A percentile compares a stretch with the other conserved stretches of the same genome.
Conservation (phyloP, 2,888 invertebrate genomes). For the Aspidiotus rigidus region DNA sequence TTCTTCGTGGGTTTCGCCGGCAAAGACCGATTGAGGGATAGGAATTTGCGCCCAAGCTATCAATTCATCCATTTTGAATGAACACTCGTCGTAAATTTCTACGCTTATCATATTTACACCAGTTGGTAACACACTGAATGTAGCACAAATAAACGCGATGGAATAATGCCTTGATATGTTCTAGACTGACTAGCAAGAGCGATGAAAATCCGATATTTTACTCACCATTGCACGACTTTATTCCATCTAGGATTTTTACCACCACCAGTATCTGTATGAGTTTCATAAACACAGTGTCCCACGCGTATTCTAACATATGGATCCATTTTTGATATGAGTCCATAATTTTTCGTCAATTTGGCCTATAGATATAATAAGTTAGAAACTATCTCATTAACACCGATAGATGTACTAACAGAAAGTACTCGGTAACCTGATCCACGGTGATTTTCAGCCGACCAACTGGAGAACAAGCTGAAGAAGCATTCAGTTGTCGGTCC, state of each 20-base stretch:
- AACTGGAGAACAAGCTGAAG: constrained; percentile 47
- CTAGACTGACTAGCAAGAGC: too few relatives aligned
- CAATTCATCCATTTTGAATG: constrained; percentile 90
- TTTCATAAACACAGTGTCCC: constrained; percentile 91
- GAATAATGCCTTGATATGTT: constrained; percentile 8
- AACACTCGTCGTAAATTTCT: constrained; percentile 94
- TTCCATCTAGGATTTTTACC: constrained; percentile 94
- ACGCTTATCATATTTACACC: constrained; percentile 81
- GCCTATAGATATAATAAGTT: constrained; percentile 49
- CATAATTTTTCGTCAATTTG: constrained; percentile 83
- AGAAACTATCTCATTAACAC: not conserved
- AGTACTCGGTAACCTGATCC: constrained; percentile 52
- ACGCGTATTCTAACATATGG: constrained; percentile 87
- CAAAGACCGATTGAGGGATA: constrained; percentile 72
- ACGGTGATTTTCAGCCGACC: constrained; percentile 77
- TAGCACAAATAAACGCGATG: constrained; percentile 13
- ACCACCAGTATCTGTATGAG: constrained; percentile 87
- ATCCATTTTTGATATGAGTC: constrained; percentile 69
- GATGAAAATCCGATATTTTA: not conserved
- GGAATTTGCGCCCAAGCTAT: constrained; percentile 88
- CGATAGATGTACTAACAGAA: not conserved
- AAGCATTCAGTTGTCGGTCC: constrained; percentile 49
- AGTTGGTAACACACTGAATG: constrained; percentile 65
- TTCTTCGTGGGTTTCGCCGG: constrained; percentile 86
- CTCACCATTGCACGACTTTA: constrained; percentile 75